Base-by-base conservation (phyloP, 2,888 invertebrate genomes). In the Calliopum simillimum region DNA sequence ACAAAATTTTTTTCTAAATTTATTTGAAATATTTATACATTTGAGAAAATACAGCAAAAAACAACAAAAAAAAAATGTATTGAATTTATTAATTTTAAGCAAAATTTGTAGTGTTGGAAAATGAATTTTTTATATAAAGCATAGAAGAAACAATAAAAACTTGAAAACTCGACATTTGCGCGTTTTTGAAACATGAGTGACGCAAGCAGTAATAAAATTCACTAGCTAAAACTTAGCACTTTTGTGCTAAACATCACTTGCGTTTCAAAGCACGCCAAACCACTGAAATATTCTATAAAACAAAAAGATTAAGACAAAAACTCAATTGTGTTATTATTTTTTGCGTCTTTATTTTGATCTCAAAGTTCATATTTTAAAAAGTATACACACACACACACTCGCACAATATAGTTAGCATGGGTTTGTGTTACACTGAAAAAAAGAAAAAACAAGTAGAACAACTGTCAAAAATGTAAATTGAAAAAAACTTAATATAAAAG, bases 71-170 rank as follows among this genome's bases (percentile, higher is more conserved):
- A 51, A 67, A 77, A 77, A 79, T 79, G 76, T 74, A 81, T 78
- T 79, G 82, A 81, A 81, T 81, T 82, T 82, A 81, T 81, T 80
- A 80, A 73, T 74, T 73, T 59, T 81, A 82, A 80, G 82, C 71
- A 16, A 69, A 75, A 63, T 69, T 69, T 51, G 74, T 56, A 64
- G 59, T 47, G 47, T 65, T 61, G 51, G 53, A 25, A 23, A 63
- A 41, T 72, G 69, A 69, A 69, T 58, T 69, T 65, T 68, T 67
- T 67, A 62, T 55, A 55, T 11, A 65, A 69, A 53, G 69, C 56
- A 63, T 65, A 69, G 75, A 69, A 63, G 64, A 67, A 75, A 70
- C 71, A 64, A 55, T 63, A 33, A 55, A 56, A 47, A 47, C 25
- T 51, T 51, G 13, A 73, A 43, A 49, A 59, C 33, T 33, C 33